Evolutionary conservation across 2,888 invertebrate genomes (phyloP).

Genomic region (Agrochola lota): DNA sequence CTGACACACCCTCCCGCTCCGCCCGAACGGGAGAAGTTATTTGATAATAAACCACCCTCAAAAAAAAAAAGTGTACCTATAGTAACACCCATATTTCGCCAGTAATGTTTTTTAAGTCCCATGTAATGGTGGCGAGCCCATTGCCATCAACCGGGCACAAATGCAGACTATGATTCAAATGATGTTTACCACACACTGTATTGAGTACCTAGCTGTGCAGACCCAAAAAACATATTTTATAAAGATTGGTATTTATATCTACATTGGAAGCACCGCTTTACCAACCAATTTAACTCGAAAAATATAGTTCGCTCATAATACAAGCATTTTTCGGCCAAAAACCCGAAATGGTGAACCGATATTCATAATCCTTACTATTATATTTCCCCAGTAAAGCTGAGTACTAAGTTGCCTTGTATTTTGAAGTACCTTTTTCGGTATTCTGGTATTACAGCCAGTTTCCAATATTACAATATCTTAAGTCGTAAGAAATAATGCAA

Average conservation of each 20-base stretch:
- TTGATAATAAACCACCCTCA: too few species aligned
- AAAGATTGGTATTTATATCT: slow-evolving; percentile 6
- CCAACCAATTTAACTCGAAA: slow-evolving; percentile 18
- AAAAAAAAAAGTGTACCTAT: too few species aligned
- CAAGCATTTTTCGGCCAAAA: slow-evolving; percentile 26
- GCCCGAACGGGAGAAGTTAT: too few species aligned
- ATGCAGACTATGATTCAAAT: not conserved
- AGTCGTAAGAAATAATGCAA: slow-evolving; percentile 60
- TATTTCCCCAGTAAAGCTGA: slow-evolving; percentile 39
- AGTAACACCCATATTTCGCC: not conserved
- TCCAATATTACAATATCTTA: slow-evolving; percentile 49
- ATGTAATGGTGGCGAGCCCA: not conserved
- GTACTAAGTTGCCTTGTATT: slow-evolving; percentile 36
- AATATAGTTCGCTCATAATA: slow-evolving; percentile 26
- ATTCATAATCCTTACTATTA: slow-evolving; percentile 46
- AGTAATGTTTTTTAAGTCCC: not conserved
- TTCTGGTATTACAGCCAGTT: slow-evolving; percentile 36
- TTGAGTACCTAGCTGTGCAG: not conserved
- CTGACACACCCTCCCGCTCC: too few species aligned
- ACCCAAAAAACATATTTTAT: not conserved
- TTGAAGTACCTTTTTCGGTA: slow-evolving; percentile 37
- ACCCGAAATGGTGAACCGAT: slow-evolving; percentile 24
- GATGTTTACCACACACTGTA: not conserved
- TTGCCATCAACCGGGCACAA: not conserved
- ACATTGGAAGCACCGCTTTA: slow-evolving; percentile 23